Evolutionary conservation across 2,797 vertebrate species (phyloP).

Genomic region (Buphagus erythrorhynchus): DNA sequence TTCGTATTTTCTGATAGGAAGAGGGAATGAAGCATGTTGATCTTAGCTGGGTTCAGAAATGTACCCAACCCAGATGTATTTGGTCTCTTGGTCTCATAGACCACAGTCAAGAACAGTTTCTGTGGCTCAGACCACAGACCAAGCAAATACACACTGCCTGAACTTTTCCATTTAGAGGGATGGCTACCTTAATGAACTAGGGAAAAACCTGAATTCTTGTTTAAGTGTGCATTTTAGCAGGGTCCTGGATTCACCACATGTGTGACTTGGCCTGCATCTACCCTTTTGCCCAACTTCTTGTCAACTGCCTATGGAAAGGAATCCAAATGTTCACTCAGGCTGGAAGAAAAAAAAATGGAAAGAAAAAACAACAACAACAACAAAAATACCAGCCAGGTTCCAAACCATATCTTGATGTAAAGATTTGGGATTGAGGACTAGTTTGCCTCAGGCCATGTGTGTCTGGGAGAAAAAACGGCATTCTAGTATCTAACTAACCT

Average conservation of each 20-base stretch:
- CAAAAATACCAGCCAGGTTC: not conserved
- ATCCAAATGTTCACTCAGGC: not conserved
- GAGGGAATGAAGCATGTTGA: not conserved
- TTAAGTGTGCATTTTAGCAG: not conserved
- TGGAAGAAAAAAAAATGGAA: not conserved
- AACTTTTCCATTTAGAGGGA: not conserved
- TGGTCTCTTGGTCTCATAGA: not conserved
- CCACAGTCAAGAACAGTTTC: not conserved
- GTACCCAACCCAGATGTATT: not conserved
- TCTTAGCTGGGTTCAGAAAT: not conserved
- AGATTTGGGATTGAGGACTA: not conserved
- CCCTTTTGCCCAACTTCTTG: not conserved
- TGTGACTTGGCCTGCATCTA: not conserved
- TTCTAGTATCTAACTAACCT: not conserved
- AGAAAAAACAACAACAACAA: accelerated
- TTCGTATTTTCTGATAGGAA: not conserved
- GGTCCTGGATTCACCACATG: not conserved
- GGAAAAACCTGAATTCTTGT: not conserved
- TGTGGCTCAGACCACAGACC: not conserved
- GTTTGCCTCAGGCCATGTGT: not conserved
- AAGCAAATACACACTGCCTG: accelerated
- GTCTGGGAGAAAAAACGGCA: not conserved
- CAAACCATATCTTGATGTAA: not conserved
- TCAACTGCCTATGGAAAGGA: not conserved
- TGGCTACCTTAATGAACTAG: not conserved